Evolutionary conservation across 2,113 vertebrate species (phyloP).

Genomic region (Neotoma lepida): DNA sequence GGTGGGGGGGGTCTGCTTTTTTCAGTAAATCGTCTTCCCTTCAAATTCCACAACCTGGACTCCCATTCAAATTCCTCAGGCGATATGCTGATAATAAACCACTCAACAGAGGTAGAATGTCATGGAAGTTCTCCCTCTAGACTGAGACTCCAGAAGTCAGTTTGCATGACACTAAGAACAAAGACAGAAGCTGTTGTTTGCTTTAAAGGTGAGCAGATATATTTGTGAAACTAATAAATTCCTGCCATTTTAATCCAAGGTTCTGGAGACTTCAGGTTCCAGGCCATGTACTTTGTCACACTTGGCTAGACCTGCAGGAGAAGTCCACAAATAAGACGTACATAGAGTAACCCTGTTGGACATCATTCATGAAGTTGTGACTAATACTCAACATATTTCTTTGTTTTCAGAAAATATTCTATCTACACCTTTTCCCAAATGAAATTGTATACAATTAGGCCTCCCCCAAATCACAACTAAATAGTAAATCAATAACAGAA

Average conservation of each 20-base stretch:
- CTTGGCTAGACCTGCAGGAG: background rate
- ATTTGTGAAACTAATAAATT: background rate
- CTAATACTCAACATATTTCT: background rate
- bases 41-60: no score
- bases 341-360: background rate
- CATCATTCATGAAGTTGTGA: background rate
- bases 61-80: background rate
- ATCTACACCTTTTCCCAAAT: background rate
- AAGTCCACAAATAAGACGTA: background rate
- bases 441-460: background rate
- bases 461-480: background rate
- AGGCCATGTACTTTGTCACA: background rate
- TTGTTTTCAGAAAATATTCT: background rate
- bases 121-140: background rate
- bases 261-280: background rate
- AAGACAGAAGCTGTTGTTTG: background rate
- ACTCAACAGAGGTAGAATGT: no score
- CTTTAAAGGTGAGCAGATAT: background rate
- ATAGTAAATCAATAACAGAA: background rate
- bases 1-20: no score
- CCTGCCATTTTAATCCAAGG: background rate
- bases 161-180: background rate
- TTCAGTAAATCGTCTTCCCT: background rate
- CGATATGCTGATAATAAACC: background rate
- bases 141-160: background rate